Conservation (phyloP, 2,888 invertebrate genomes). For the Lamproptera curius region DNA sequence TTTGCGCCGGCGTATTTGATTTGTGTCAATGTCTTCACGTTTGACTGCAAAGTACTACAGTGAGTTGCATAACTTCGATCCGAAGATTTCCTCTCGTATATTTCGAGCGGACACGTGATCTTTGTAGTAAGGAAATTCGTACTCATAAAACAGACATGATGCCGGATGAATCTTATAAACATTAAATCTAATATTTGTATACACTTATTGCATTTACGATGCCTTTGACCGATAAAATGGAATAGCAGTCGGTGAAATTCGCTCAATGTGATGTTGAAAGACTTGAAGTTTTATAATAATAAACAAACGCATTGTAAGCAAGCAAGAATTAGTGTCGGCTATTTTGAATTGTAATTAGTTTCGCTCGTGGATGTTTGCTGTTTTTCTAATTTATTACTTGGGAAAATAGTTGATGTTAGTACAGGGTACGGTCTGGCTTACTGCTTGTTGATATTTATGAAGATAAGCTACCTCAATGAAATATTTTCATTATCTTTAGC, state of each 20-base stretch:
- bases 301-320: too few relatives aligned
- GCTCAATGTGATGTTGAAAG: too few relatives aligned
- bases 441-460: too few relatives aligned
- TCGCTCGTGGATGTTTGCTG: too few relatives aligned
- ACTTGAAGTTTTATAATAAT: too few relatives aligned
- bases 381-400: too few relatives aligned
- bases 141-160: neutral
- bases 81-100: neutral
- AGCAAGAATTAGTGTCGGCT: too few relatives aligned
- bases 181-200: conserved; percentile 9
- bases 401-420: too few relatives aligned
- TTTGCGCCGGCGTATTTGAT: neutral
- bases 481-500: too few relatives aligned
- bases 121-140: neutral
- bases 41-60: neutral
- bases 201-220: conserved; percentile 10
- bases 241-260: neutral
- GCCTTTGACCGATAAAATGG: neutral
- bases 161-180: conserved; percentile 9
- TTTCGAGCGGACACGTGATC: neutral
- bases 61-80: neutral
- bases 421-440: too few relatives aligned
- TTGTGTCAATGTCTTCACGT: neutral
- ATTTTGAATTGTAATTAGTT: too few relatives aligned
- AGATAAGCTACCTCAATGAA: too few relatives aligned